These are phyloP conservation scores for Gymnothorax javanicus DNA, from an alignment of 2,797 vertebrate genomes.

Conservation along the genomic window DNA sequence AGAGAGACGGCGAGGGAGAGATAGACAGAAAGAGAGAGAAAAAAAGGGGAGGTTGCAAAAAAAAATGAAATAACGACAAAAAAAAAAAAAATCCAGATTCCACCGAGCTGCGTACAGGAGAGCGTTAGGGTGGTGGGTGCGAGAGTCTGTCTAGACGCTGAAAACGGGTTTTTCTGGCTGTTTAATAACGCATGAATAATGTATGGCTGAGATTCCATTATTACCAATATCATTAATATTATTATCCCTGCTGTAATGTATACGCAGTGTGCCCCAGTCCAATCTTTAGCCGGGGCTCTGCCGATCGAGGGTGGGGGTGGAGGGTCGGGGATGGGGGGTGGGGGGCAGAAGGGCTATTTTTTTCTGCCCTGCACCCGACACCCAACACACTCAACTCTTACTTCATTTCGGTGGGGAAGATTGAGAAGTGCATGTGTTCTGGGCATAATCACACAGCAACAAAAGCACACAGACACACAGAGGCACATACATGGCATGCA, in stretches of 20 bases:
- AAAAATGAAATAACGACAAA: constrained; percentile 42
- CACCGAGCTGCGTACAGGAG: constrained; percentile 28
- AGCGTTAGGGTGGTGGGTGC: constrained; percentile 19
- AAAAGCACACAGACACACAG: constrained; percentile 48
- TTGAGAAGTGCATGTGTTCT: constrained; percentile 45
- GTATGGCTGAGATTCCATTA: constrained; percentile 72
- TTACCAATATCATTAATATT: constrained; percentile 72
- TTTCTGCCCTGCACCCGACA: constrained; percentile 45
- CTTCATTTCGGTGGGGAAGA: constrained; percentile 71
- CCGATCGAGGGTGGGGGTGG: constrained; percentile 19
- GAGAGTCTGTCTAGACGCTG: constrained; percentile 63
- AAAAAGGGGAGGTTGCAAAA: constrained; percentile 27
- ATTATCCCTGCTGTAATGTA: constrained; percentile 68
- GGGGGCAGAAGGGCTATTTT: constrained; percentile 18
- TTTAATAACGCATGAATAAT: constrained; percentile 75
- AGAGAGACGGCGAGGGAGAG: constrained; percentile 50
- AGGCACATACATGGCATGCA: neutral
- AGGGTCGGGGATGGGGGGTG: constrained; percentile 20
- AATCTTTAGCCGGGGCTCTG: neutral
- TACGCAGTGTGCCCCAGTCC: constrained; percentile 14
- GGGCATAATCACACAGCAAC: constrained; percentile 36
- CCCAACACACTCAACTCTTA: constrained; percentile 33
- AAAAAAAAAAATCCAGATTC: constrained; percentile 28
- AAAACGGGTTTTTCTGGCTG: constrained; percentile 48
- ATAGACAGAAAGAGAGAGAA: constrained; percentile 32